These are phyloP conservation scores for Ophion ventricosus DNA, from an alignment of 2,888 invertebrate genomes.

Conservation along the genomic window DNA sequence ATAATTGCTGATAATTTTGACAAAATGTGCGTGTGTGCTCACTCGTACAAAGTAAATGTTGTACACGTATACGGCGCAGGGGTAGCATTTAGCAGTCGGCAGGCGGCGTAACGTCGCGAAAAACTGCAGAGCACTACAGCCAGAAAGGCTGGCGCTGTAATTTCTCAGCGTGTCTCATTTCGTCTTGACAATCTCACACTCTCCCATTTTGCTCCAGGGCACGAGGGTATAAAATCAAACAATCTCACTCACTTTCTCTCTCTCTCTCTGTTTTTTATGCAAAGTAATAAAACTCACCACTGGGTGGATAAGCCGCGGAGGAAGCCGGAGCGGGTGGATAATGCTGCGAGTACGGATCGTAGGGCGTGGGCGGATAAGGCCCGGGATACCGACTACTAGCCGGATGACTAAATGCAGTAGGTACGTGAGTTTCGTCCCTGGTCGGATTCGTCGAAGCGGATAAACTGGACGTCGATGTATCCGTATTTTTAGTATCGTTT, in stretches of 20 bases:
- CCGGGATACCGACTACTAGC: conserved; percentile 78
- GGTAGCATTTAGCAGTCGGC: neutral
- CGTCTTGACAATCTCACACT: neutral
- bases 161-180: neutral
- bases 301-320: conserved; percentile 79
- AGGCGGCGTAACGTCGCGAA: neutral
- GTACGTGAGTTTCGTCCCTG: conserved; percentile 77
- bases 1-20: neutral
- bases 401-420: conserved; percentile 81
- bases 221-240: neutral
- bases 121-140: neutral
- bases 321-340: conserved; percentile 80
- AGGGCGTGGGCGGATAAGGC: conserved; percentile 80
- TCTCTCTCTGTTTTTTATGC: neutral
- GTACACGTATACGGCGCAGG: neutral
- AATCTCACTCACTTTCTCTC: neutral
- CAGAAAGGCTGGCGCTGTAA: neutral
- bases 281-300: conserved; percentile 73
- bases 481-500: conserved; percentile 66
- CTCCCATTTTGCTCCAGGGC: neutral
- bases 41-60: neutral
- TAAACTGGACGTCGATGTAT: conserved; percentile 65
- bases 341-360: conserved; percentile 81
- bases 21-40: neutral
- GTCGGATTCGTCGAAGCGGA: conserved; percentile 65